Percentiles rank a stretch among this genome's conserved stretches.
Evolutionary conservation across 2,113 vertebrate genomes (phyloP).

Genomic region (Recurvirostra avosetta): DNA sequence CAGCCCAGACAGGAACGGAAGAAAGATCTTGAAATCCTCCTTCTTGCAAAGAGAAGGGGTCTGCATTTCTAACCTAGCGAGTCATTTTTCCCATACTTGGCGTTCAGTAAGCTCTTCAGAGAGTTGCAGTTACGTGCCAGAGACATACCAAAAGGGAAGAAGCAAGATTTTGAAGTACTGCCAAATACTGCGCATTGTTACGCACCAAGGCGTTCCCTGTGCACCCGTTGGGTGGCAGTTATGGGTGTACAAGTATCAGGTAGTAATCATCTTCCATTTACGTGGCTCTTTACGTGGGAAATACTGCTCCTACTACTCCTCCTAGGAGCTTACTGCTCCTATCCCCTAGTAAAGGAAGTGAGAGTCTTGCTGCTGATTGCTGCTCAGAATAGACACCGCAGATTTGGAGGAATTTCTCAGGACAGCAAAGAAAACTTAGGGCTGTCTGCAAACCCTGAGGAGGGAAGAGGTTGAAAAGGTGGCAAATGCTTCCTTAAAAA

Average conservation of each 20-base stretch:
- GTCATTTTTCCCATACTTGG: slow-evolving; percentile 49
- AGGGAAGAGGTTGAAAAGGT: not conserved
- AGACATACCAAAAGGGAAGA: slow-evolving; percentile 1
- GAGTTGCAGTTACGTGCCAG: slow-evolving; percentile 1
- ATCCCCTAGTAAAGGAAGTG: not conserved
- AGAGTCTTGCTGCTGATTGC: not conserved
- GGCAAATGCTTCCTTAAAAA: not conserved
- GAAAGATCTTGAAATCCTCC: not conserved
- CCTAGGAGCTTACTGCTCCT: too few species aligned
- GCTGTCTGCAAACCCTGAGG: not conserved
- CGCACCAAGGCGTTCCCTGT: not conserved
- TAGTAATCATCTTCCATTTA: not conserved
- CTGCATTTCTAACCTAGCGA: not conserved
- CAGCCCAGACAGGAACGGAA: not conserved
- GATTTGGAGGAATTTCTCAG: not conserved
- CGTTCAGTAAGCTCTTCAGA: not conserved
- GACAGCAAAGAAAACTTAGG: not conserved
- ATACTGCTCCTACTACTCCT: not conserved
- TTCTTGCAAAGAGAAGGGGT: not conserved
- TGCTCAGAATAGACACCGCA: not conserved
- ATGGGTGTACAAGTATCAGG: not conserved
- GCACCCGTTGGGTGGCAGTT: not conserved
- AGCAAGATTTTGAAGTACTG: slow-evolving; percentile 9
- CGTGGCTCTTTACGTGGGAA: not conserved
- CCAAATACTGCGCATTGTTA: not conserved